Percentiles rank a stretch among this genome's conserved stretches.
These are phyloP conservation scores for Chinchilla lanigera DNA, from an alignment of 2,113 vertebrate species.

Conservation along the genomic window DNA sequence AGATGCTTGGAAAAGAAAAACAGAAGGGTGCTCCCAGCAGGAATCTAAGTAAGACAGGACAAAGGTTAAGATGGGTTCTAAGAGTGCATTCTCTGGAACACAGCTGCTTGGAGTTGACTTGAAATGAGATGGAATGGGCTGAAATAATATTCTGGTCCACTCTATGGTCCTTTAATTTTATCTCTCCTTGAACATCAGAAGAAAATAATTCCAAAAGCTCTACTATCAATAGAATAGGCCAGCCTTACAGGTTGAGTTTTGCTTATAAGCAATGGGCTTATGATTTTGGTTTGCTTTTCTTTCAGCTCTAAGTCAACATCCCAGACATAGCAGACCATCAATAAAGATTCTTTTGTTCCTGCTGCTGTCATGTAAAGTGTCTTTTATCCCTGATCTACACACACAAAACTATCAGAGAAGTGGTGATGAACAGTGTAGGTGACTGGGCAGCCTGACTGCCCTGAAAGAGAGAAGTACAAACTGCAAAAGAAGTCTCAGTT, in stretches of 20 bases:
- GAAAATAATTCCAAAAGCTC: not conserved
- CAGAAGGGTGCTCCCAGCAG: not conserved
- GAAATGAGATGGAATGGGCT: not conserved
- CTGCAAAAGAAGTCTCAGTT: not conserved
- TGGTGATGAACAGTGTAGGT: not conserved
- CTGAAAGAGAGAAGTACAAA: not conserved
- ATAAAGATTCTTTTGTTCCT: not conserved
- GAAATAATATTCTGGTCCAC: conserved; percentile 8
- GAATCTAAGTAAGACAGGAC: not conserved
- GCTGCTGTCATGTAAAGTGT: not conserved
- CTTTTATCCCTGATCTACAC: not conserved
- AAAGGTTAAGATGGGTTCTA: not conserved
- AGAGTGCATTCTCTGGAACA: not conserved
- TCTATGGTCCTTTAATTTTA: not conserved
- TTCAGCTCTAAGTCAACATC: not conserved
- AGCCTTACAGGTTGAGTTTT: not conserved
- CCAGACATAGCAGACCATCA: not conserved
- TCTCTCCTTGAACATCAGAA: not conserved
- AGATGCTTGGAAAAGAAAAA: not conserved
- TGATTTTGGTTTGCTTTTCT: not conserved
- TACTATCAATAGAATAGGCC: not conserved
- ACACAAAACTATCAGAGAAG: not conserved
- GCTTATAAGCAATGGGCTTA: not conserved
- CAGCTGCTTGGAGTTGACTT: not conserved
- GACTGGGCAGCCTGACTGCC: not conserved